Evolutionary conservation across 2,113 vertebrate species (phyloP).

Genomic region (Eudorcas thomsonii): DNA sequence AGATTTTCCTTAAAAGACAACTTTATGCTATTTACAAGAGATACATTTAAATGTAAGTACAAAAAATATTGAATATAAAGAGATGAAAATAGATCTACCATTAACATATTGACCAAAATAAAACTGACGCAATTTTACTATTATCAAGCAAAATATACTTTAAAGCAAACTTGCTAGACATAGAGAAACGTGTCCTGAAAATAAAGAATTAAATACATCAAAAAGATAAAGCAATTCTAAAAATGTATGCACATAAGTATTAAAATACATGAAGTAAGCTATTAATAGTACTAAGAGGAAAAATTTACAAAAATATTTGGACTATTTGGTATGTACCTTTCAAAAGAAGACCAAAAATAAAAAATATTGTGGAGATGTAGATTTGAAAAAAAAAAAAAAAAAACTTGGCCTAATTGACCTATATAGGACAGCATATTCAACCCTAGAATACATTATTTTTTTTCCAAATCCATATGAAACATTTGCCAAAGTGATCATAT

Average conservation of each 20-base stretch:
- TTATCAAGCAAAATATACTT: background rate
- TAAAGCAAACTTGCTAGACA: background rate
- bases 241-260: background rate
- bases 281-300: background rate
- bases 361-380: background rate
- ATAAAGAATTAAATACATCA: background rate
- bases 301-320: constrained; percentile 1
- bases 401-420: background rate
- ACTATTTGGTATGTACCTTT: background rate
- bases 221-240: background rate
- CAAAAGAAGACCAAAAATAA: background rate
- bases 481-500: background rate
- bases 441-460: background rate
- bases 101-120: background rate
- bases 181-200: background rate
- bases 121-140: background rate
- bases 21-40: background rate
- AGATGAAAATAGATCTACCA: background rate
- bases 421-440: background rate
- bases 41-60: background rate
- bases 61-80: background rate
- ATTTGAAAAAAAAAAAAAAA: background rate
- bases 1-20: background rate
- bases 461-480: background rate
- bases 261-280: constrained; percentile 17